Percentiles rank a stretch among this genome's conserved stretches.
phyloP scores from a whole-genome alignment of 2,113 vertebrate species.

The Ciconia maguari region DNA sequence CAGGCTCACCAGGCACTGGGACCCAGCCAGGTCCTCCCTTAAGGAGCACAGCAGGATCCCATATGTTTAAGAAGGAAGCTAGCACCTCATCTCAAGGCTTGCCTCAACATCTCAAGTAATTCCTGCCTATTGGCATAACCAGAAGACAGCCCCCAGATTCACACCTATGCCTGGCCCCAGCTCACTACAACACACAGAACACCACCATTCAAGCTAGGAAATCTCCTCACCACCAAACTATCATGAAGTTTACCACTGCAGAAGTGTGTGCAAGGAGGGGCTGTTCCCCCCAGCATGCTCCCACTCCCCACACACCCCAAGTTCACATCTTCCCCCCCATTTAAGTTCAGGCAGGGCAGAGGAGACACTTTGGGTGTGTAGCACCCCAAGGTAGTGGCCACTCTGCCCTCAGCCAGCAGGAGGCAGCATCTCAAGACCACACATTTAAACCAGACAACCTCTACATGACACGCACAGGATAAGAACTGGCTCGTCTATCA shows the following conservation, averaged over 20 bases:
- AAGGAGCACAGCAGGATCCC: background rate
- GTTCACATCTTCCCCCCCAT: background rate
- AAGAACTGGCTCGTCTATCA: background rate
- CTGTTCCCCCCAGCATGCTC: rapidly evolving
- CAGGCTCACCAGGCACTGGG: background rate
- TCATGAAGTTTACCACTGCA: background rate
- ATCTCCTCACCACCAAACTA: background rate
- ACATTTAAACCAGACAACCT: background rate
- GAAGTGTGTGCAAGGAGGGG: background rate
- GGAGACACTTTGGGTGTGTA: background rate
- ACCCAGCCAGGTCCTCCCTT: background rate
- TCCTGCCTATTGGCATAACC: background rate
- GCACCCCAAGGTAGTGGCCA: background rate
- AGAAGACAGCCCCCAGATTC: background rate
- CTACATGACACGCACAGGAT: rapidly evolving
- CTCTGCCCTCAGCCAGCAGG: background rate
- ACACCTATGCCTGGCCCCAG: background rate
- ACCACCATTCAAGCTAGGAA: background rate
- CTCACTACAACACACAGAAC: background rate
- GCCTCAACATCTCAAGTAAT: background rate
- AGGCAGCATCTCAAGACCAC: background rate
- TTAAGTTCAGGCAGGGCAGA: background rate
- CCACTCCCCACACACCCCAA: background rate
- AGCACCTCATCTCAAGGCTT: background rate
- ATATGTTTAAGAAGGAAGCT: background rate